Evolutionary conservation across 2,797 vertebrate genomes (phyloP), one percentile per base, ranked within the genome.

Genomic region (Chelmon rostratus): DNA sequence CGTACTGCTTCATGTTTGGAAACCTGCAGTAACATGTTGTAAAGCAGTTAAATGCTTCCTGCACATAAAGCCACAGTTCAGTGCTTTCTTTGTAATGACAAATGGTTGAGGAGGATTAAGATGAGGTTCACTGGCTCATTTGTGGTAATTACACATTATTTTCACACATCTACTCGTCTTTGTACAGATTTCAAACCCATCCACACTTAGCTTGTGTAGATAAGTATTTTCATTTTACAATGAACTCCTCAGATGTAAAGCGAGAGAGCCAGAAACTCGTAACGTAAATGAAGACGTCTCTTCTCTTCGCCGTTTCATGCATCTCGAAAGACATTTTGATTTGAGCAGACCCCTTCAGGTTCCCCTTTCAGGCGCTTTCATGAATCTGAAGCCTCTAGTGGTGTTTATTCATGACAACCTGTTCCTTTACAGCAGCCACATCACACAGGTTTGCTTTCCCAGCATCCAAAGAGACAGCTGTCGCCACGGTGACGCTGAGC

Each of bases 381-480:
- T 69, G 73, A 50, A 74, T 82, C 83, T 64, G 63, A 86, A 86
- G 86, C 79, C 84, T 80, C 86, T 58, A 38, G 79, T 86, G 83
- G 68, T 78, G 56, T 85, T 87, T 86, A 88, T 90, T 88, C 80
- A 79, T 88, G 83, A 85, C 76, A 88, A 75, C 83, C 80, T 84
- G 76, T 70, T 87, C 80, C 68, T 86, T 84, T 82, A 83, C 66
- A 73, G 54, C 59, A 58, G 70, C 65, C 83, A 75, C 85, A 89
- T 89, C 89, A 88, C 82, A 85, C 78, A 31, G 73, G 58, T 81
- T 77, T 82, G 70, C 83, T 81, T 83, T 76, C 49, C 76, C 77
- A 58, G 79, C 74, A 86, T 83, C 78, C 77, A 80, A 76, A 88
- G 73, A 89, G 88, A 88, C 84, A 87, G 86, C 86, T 89, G 87